Base-by-base conservation (phyloP, 2,113 vertebrate species). In the Syrmaticus mikado region DNA sequence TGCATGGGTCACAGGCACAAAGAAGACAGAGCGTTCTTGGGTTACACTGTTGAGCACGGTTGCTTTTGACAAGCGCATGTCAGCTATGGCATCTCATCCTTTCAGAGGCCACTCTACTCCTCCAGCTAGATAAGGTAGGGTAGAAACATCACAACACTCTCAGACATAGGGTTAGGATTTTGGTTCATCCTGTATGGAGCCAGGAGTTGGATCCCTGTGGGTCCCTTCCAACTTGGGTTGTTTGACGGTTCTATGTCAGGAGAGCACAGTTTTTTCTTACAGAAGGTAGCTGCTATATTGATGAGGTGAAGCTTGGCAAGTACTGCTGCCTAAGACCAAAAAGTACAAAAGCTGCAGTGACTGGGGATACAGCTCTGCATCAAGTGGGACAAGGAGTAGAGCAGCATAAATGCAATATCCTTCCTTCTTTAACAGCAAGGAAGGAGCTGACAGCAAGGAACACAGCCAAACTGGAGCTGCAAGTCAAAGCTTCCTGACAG, bases 1-100 rank as follows among this genome's bases (percentile, higher is more conserved):
- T 10, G 25, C 12, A 21, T 1, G 18, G 58, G 52, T 55, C 0
- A 2, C 0, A 0, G 65, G 68, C 82, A 32, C 15, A 6, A 70
- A 38, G 50, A 36, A n/a, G n/a, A 57, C 1, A 45, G n/a, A 41
- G 55, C 7, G 1, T 30, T 24, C 32, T 14, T 5, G 41, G 40
- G 36, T 30, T 10, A 6, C 6, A 1, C n/a, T 7, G 15, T 3
- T 28, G 53, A 27, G 48, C 3, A 2, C 27, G 7, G 64, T 38
- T 1, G 12, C 45, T 79, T 90, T 32, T 38, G 60, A 66, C 13
- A 60, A 70, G 76, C 65, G 67, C 25, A 5, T 13, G 2, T 30
- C 64, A 57, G 43, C 40, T 45, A 25, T 57, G 25, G 74, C 67
- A 36, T 41, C n/a, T 52, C 13, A 0, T 24, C 71, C 55, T 34